Conservation (phyloP, 2,113 vertebrate species). For the Leptobrachium leishanense region DNA sequence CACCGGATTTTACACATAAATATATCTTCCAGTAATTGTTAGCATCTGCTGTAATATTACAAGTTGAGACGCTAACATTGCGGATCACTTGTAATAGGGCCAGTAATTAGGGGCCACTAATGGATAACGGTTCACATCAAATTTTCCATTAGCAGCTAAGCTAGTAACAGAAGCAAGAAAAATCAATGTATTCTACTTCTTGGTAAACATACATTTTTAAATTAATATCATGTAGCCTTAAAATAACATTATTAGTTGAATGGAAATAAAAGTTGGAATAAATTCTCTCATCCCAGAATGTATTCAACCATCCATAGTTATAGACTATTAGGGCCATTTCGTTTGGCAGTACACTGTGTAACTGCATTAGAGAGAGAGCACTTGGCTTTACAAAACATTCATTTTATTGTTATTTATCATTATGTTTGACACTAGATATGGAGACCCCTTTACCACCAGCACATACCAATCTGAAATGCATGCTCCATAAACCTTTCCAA, state of each 20-base stretch:
- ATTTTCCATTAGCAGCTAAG: too few species aligned
- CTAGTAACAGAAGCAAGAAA: too few species aligned
- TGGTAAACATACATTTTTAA: too few species aligned
- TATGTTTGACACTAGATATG: background rate
- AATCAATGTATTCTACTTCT: too few species aligned
- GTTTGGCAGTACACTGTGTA: conserved; percentile 15
- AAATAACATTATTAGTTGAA: background rate
- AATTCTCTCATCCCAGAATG: background rate
- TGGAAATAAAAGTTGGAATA: background rate
- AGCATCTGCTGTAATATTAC: too few species aligned
- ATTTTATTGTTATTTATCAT: conserved; percentile 18
- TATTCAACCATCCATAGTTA: background rate
- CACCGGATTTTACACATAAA: too few species aligned
- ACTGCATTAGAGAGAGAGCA: conserved; percentile 12
- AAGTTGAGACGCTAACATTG: too few species aligned
- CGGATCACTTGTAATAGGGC: too few species aligned
- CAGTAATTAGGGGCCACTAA: too few species aligned
- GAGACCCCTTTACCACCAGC: background rate
- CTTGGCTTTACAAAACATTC: conserved; percentile 6
- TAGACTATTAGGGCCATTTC: background rate
- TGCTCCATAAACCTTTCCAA: background rate
- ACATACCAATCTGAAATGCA: background rate
- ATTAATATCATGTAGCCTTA: too few species aligned
- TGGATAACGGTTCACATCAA: too few species aligned
- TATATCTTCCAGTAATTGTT: too few species aligned